Base-by-base conservation (phyloP, 2,888 invertebrate species). In the Hirtodrosophila duncani region DNA sequence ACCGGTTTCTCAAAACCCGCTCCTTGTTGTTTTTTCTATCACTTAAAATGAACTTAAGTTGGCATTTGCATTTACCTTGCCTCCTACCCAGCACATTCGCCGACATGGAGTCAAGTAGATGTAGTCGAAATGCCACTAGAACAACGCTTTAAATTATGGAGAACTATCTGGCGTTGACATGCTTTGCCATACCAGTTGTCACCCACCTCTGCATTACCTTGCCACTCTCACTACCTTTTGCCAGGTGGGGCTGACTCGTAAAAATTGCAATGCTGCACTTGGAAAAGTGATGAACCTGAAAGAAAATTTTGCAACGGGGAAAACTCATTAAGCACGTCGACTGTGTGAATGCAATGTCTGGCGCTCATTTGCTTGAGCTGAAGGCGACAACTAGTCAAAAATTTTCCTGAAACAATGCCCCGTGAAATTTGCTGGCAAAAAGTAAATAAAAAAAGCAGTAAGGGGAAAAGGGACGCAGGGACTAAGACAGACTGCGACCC, bases 21-120 rank as follows among this genome's bases (percentile, higher is more conserved):
- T 20, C 21, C 14, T 13, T 44, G 23, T 53, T 65, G 71, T 61
- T 69, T 72, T 81, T 79, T 74, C 67, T 79, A 81, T 79, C 81
- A 82, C 82, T 81, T 81, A 77, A 82, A 80, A 81, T 78, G 77
- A 83, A 83, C 83, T 83, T 82, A 82, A 81, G 81, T 74, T 83
- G 81, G 81, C 84, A 83, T 83, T 83, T 83, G 81, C 83, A 82
- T 83, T 70, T 63, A 52, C 48, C 26, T 20, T 8, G 16, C 16
- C 21, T 16, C 6, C 27, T 18, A 24, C 30, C 16, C n/a, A 6
- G 20, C 26, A 23, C 18, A 24, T 31, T 21, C 23, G 36, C 29
- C 31, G 51, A 44, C 45, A 50, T 43, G 56, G 48, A 68, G 64
- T 78, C 79, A 65, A 78, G 75, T 71, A 53, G 65, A 67, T 71